Evolutionary conservation across 2,888 invertebrate species (phyloP), one percentile per base, ranked within the genome.

Genomic region (Melanotus villosus): DNA sequence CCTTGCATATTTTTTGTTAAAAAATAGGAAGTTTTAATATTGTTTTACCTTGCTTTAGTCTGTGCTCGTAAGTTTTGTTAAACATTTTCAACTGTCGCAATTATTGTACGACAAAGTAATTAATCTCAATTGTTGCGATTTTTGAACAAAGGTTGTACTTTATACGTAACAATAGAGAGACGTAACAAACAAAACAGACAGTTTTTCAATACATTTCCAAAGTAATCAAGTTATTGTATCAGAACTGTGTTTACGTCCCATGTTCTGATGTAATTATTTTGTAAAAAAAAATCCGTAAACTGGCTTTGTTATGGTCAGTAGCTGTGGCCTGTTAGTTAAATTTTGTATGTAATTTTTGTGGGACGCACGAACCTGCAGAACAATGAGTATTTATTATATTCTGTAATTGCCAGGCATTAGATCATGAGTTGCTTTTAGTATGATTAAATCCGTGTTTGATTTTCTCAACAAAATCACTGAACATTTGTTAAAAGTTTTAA

Each of bases 361-460:
- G 19, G 19, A 47, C 26, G 23, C 12, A n/a, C n/a, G n/a, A n/a
- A n/a, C 5, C 9, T 26, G 32, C 32, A 18, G 12, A 14, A 32
- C 52, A 52, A 52, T 52, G 52, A 32, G 9, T 32, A 30, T 52
- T 52, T 52, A 32, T 52, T 52, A 52, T 26, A 7, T 7, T 26
- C 52, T 1, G 12, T 50, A 50, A 50, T 32, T 52, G 52, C 18
- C 10, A 18, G 30, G 14, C 32, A 16, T n/a, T 18, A 32, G 7
- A 47, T 9, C 32, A 12, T 10, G 52, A 30, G 34, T 52, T 52
- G 16, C 32, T 52, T 21, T 26, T 52, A 5, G 16, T 52, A 12
- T 34, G 18, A 12, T 32, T 9, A 26, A 7, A 1, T 23, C 26
- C 23, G 16, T 50, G 12, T 23, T 30, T 19, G 19, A 9, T 50